Conservation (phyloP, 1,140 invertebrate species). For the Drosophila eugracilis region DNA sequence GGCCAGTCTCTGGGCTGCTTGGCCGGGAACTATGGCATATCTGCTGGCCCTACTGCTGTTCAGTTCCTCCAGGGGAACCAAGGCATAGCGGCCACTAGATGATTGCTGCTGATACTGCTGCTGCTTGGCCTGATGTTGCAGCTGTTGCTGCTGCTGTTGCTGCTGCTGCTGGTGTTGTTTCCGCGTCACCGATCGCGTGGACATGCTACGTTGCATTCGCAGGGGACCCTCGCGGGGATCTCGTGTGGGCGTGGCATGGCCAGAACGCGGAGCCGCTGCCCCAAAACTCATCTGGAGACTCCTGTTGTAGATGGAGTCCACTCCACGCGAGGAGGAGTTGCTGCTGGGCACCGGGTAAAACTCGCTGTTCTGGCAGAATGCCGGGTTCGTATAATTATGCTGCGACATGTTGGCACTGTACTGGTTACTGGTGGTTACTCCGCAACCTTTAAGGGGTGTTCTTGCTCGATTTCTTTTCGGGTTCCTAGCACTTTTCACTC, state of each 20-base stretch:
- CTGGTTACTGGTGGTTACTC: constrained; percentile 32
- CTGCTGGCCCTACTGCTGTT: constrained; percentile 55
- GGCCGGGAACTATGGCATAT: constrained; percentile 62
- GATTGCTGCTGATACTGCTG: constrained; percentile 35
- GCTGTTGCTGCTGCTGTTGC: constrained; percentile 40
- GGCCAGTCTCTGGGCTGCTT: constrained; percentile 62
- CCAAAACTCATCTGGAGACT: constrained; percentile 73
- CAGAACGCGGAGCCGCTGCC: constrained; percentile 76
- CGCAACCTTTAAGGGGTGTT: constrained; percentile 13
- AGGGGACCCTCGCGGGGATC: constrained; percentile 79
- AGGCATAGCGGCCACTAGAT: constrained; percentile 83
- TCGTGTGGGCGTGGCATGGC: constrained; percentile 40
- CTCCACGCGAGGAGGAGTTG: constrained; percentile 8
- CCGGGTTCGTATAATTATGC: constrained; percentile 90
- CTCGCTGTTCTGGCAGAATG: constrained; percentile 91
- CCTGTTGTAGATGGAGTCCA: constrained; percentile 79
- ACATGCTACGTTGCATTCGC: constrained; percentile 84
- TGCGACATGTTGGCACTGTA: constrained; percentile 80
- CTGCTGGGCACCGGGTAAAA: constrained; percentile 84
- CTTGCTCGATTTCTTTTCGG: neutral
- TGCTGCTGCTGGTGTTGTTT: constrained; percentile 59
- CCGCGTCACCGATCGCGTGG: constrained; percentile 78
- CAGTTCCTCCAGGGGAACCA: constrained; percentile 85
- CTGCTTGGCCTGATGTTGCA: constrained; percentile 51
- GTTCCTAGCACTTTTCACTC: neutral